phyloP scores from a whole-genome alignment of 2,888 invertebrate species.

The Eristalis arbustorum region DNA sequence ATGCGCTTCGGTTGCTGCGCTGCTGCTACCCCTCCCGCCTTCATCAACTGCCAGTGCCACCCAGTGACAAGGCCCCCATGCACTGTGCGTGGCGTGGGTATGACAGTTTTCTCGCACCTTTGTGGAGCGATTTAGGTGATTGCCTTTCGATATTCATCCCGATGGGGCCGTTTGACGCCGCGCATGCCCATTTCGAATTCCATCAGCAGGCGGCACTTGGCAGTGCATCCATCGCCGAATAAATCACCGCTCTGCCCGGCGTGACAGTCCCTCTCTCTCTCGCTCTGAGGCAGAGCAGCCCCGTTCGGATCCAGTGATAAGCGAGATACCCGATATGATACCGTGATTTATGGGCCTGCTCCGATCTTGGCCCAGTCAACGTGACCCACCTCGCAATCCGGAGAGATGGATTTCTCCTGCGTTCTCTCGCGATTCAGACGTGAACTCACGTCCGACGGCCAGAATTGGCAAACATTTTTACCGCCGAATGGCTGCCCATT shows the following conservation, averaged over 20 bases:
- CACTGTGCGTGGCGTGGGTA: constrained; percentile 45
- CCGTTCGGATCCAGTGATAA: neutral
- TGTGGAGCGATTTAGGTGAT: constrained; percentile 52
- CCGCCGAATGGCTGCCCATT: constrained; percentile 15
- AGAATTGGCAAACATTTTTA: constrained; percentile 51
- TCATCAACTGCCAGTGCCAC: no score
- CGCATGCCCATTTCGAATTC: constrained; percentile 48
- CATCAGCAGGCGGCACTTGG: neutral
- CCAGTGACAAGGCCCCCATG: constrained; percentile 9
- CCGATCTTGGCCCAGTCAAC: constrained; percentile 43
- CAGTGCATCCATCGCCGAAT: constrained; percentile 12
- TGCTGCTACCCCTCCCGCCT: neutral
- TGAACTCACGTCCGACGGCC: neutral
- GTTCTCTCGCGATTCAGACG: constrained; percentile 48
- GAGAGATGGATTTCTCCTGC: constrained; percentile 29
- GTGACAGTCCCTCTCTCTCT: neutral
- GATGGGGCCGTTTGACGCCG: constrained; percentile 35
- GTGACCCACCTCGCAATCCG: constrained; percentile 4
- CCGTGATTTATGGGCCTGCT: constrained; percentile 43
- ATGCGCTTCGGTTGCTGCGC: constrained; percentile 49
- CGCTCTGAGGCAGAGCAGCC: neutral
- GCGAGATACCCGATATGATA: neutral
- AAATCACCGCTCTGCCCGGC: constrained; percentile 17
- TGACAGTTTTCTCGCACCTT: constrained; percentile 51
- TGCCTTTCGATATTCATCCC: constrained; percentile 45